Percentiles rank a stretch among this genome's conserved stretches.
Conservation (phyloP, 2,888 invertebrate genomes). For the Cryptus viduatorius region DNA sequence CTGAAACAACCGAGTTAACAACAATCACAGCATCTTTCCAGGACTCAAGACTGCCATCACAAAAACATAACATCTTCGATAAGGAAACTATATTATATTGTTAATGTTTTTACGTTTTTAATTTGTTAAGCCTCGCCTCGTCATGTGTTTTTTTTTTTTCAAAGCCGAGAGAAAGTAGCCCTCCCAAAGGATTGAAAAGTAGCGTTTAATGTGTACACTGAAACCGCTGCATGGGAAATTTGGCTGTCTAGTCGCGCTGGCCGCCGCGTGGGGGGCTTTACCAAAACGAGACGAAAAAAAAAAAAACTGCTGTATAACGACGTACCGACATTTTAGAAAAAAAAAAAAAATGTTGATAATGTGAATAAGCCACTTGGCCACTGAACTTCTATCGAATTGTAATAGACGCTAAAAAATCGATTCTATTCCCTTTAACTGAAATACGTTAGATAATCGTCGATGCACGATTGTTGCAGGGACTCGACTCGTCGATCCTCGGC, state of each 20-base stretch:
- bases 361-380: constrained; percentile 53
- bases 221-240: constrained; percentile 36
- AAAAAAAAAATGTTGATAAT: constrained; percentile 29
- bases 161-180: constrained; percentile 45
- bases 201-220: constrained; percentile 33
- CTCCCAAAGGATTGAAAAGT: constrained; percentile 20
- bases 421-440: constrained; percentile 46
- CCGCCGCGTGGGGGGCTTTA: constrained; percentile 52
- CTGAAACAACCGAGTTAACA: constrained; percentile 73
- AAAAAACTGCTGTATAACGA: constrained; percentile 48
- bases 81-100: constrained; percentile 82
- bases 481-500: constrained; percentile 9
- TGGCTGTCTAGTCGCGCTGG: constrained; percentile 7
- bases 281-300: constrained; percentile 33
- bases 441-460: not conserved
- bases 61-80: constrained; percentile 80
- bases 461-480: not conserved
- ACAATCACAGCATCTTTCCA: constrained; percentile 83
- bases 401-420: constrained; percentile 13
- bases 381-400: not conserved
- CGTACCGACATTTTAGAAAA: constrained; percentile 62
- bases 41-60: constrained; percentile 84
- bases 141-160: constrained; percentile 68
- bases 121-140: constrained; percentile 82
- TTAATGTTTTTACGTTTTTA: constrained; percentile 84